These are phyloP conservation scores for Silurus glanis DNA, from an alignment of 2,113 vertebrate species.

Conservation along the genomic window DNA sequence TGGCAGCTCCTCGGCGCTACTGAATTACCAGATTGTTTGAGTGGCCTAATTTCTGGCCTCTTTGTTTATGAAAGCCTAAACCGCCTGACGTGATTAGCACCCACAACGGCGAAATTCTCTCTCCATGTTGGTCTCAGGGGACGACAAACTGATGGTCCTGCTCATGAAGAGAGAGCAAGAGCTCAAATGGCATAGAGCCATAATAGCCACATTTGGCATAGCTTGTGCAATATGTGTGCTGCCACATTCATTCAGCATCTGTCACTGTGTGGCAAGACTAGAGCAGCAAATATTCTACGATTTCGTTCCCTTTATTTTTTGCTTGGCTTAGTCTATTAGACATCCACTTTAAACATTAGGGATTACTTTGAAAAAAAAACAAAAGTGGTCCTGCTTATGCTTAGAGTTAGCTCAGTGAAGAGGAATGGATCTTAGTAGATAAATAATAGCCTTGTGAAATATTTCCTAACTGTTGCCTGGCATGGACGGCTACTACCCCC, in stretches of 20 bases:
- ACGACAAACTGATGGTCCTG: slow-evolving; percentile 2
- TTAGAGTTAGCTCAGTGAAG: slow-evolving; percentile 19
- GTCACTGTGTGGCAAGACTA: background rate
- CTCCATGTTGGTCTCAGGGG: slow-evolving; percentile 41
- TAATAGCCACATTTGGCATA: slow-evolving; percentile 22
- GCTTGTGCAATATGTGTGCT: slow-evolving; percentile 9
- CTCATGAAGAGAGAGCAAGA: background rate
- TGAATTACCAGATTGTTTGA: slow-evolving; percentile 66
- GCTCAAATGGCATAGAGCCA: slow-evolving; percentile 16
- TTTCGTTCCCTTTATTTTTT: background rate
- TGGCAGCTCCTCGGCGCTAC: slow-evolving; percentile 58
- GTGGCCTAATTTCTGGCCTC: slow-evolving; percentile 68
- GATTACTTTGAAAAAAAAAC: background rate
- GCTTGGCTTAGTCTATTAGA: slow-evolving; percentile 1
- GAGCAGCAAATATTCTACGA: background rate
- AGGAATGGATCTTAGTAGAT: slow-evolving; percentile 26
- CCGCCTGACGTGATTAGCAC: slow-evolving; percentile 70
- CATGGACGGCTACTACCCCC: background rate
- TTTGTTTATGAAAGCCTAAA: slow-evolving; percentile 69
- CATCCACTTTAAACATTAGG: slow-evolving; percentile 26
- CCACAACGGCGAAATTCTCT: slow-evolving; percentile 64
- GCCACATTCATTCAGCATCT: slow-evolving; percentile 23
- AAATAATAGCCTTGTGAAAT: slow-evolving; percentile 5
- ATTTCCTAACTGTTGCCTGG: slow-evolving; percentile 1
- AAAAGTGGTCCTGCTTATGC: background rate